Evolutionary conservation across 2,888 invertebrate genomes (phyloP), one percentile per base, ranked within the genome.

Genomic region (Bellardia bayeri): DNA sequence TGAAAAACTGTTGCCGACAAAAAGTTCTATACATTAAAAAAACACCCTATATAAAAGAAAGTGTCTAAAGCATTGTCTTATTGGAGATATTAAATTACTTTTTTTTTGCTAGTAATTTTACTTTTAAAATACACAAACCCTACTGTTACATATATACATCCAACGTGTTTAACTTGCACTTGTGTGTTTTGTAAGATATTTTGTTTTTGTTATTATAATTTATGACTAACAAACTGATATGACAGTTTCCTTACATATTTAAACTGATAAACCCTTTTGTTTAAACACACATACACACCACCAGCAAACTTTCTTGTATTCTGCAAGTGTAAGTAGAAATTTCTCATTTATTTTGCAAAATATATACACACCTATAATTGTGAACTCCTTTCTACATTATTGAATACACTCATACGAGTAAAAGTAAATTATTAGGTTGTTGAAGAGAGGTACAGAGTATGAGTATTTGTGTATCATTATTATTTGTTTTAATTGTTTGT

Each of bases 401-500:
- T 49, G 11, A 64, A 82, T 37, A 45, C 14, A 16, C 68, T 61
- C 30, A 58, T 42, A 42, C 42, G 9, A 42, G 30, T 23, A 42
- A 2, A n/a, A 45, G 7, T 45, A 61, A 54, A 42, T 81, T 23
- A 81, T 51, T 51, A 30, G 45, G 30, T 81, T 13, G 33, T 8
- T 33, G 14, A 49, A 7, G 40, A 69, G 66, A 61, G 16, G 40
- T 2, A 72, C 0, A 7, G 58, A n/a, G 54, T 58, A 58, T 84
- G 82, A 69, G 82, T 83, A 54, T 78, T 78, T 88, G 82, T 89
- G 82, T 88, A 81, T 87, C 82, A 80, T 86, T 76, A 85, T 87
- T 88, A 86, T 89, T 87, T 89, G 81, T 85, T 88, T 89, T 89
- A 89, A 89, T 89, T 89, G 89, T 89, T 89, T 89, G 89, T 89